Evolutionary conservation across 1,140 invertebrate genomes (phyloP).

Genomic region (Sinella curviseta): DNA sequence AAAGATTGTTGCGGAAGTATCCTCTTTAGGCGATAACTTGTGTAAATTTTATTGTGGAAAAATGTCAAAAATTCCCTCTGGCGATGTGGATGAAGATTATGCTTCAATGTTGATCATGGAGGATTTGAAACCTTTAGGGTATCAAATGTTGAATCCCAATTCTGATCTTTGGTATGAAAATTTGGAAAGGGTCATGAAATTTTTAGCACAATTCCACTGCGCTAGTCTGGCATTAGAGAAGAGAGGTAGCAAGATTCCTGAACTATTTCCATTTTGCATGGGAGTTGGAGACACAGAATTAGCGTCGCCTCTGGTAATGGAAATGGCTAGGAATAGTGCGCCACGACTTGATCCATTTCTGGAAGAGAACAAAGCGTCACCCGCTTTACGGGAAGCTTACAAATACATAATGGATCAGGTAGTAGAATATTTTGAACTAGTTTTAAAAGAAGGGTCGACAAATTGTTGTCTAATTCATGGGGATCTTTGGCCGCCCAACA

Average conservation of each 20-base stretch:
- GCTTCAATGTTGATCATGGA: conserved; percentile 35
- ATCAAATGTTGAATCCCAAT: conserved; percentile 12
- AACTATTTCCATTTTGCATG: conserved; percentile 21
- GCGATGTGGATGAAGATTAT: not conserved
- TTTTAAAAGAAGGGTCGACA: not conserved
- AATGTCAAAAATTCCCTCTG: not conserved
- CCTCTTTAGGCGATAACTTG: conserved; percentile 18
- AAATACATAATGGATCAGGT: not conserved
- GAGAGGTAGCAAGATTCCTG: not conserved
- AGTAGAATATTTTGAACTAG: not conserved
- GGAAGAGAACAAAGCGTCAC: not conserved
- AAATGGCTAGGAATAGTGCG: not conserved
- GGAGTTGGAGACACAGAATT: not conserved
- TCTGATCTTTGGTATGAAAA: not conserved
- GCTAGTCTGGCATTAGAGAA: not conserved
- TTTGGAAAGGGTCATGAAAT: conserved; percentile 8
- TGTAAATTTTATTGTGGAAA: conserved; percentile 21
- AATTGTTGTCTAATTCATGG: conserved; percentile 30
- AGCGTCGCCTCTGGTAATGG: not conserved
- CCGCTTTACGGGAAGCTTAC: not conserved
- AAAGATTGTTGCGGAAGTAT: not conserved
- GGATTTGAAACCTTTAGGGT: conserved; percentile 39
- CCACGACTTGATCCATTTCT: not conserved
- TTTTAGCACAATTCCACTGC: conserved; percentile 39
- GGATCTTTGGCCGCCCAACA: conserved; percentile 42